Evolutionary conservation across 2,797 vertebrate genomes (phyloP).

Genomic region (Loris lydekkerianus): DNA sequence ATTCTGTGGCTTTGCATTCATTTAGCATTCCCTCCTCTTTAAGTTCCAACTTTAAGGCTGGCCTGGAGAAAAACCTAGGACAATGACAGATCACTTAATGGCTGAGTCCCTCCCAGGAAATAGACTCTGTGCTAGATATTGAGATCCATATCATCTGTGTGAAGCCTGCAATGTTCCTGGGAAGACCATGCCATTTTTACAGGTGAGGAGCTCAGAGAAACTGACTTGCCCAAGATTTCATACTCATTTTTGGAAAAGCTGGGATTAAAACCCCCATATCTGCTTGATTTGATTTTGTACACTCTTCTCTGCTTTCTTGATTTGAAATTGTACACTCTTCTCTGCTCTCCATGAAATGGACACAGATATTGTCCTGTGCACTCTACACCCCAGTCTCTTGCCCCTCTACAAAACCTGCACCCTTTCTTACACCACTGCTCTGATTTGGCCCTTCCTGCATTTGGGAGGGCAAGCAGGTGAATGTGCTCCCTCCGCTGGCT

Average conservation of each 20-base stretch:
- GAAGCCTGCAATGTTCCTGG: neutral
- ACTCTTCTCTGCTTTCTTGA: neutral
- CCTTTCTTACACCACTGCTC: accelerated
- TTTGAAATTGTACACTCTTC: accelerated
- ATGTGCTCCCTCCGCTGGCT: accelerated
- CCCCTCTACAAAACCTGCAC: accelerated
- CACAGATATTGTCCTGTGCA: neutral
- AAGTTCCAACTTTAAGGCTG: neutral
- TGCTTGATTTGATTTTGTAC: neutral
- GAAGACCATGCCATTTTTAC: neutral
- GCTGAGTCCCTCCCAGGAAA: neutral
- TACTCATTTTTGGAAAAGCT: neutral
- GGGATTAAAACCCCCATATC: neutral
- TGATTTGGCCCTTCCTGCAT: accelerated
- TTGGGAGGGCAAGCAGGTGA: neutral
- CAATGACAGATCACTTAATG: accelerated
- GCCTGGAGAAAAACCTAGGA: neutral
- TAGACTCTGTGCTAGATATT: neutral
- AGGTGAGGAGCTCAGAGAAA: neutral
- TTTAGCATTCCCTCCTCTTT: neutral
- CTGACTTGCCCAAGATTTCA: neutral
- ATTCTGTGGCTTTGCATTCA: neutral
- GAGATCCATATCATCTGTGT: accelerated
- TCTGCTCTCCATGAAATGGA: accelerated
- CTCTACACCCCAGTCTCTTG: accelerated